Conservation (phyloP, 2,797 vertebrate genomes). For the Masticophis lateralis region DNA sequence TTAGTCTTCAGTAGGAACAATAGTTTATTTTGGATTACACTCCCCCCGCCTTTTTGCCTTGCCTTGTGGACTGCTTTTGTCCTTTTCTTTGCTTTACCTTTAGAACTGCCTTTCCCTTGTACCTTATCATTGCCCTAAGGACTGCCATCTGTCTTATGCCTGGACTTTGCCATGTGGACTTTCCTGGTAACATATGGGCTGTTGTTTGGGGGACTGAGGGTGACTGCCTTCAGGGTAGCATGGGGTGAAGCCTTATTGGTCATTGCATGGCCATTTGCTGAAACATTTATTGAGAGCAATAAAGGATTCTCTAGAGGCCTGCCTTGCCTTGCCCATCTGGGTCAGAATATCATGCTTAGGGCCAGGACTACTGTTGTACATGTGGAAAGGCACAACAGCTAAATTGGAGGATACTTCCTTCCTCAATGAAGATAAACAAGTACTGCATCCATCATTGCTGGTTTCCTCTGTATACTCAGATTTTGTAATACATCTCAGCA, state of each 20-base stretch:
- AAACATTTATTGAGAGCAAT: background rate
- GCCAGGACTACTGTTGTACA: background rate
- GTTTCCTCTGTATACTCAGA: background rate
- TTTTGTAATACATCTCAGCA: background rate
- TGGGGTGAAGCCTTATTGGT: background rate
- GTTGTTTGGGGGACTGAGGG: too few relatives aligned
- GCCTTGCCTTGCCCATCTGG: too few relatives aligned
- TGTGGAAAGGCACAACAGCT: background rate
- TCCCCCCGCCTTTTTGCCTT: background rate
- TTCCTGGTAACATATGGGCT: background rate
- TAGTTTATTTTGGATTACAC: background rate
- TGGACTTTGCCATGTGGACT: background rate
- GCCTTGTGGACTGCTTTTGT: background rate
- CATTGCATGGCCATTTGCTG: background rate
- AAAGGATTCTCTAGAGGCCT: background rate
- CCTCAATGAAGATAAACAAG: background rate
- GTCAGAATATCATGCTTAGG: background rate
- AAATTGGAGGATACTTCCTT: background rate
- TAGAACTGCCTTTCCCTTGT: background rate
- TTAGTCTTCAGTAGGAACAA: background rate
- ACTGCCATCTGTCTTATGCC: background rate
- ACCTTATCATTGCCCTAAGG: background rate
- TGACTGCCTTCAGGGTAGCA: background rate
- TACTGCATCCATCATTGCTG: background rate
- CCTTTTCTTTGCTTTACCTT: background rate